These are phyloP conservation scores for Meta bourneti DNA, from an alignment of 2,888 invertebrate species.

Conservation along the genomic window DNA sequence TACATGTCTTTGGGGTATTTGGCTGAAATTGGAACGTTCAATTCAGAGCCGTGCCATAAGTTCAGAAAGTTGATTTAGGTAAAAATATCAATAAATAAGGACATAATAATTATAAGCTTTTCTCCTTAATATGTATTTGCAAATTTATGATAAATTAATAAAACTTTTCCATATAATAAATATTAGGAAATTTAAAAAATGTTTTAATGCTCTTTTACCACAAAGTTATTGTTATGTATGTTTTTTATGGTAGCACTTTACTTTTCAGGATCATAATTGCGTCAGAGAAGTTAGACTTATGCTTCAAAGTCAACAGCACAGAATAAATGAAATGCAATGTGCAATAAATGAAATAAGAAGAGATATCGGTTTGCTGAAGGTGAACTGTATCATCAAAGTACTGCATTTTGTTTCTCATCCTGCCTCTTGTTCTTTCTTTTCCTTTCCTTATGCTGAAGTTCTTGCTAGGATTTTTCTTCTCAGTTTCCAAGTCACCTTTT, in stretches of 20 bases:
- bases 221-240: too few species aligned
- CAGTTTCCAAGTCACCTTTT: slow-evolving; percentile 11
- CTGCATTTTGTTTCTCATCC: slow-evolving; percentile 62
- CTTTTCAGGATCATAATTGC: slow-evolving; percentile 90
- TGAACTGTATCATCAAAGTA: slow-evolving; percentile 80
- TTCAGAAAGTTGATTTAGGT: too few species aligned
- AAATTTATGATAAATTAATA: too few species aligned
- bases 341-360: slow-evolving; percentile 93
- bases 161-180: too few species aligned
- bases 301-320: slow-evolving; percentile 92
- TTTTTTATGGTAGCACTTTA: not conserved
- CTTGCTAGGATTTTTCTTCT: not conserved
- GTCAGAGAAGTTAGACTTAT: slow-evolving; percentile 91
- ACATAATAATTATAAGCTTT: too few species aligned
- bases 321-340: slow-evolving; percentile 91
- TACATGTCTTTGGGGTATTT: too few species aligned
- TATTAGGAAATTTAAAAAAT: too few species aligned
- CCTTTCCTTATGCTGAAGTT: not conserved
- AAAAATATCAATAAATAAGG: too few species aligned
- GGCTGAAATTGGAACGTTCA: too few species aligned
- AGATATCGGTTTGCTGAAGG: slow-evolving; percentile 92
- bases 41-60: too few species aligned
- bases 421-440: slow-evolving; percentile 13
- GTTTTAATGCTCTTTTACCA: too few species aligned
- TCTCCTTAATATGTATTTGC: too few species aligned